Evolutionary conservation across 1,140 invertebrate genomes (phyloP).

Genomic region (Nephila pilipes): DNA sequence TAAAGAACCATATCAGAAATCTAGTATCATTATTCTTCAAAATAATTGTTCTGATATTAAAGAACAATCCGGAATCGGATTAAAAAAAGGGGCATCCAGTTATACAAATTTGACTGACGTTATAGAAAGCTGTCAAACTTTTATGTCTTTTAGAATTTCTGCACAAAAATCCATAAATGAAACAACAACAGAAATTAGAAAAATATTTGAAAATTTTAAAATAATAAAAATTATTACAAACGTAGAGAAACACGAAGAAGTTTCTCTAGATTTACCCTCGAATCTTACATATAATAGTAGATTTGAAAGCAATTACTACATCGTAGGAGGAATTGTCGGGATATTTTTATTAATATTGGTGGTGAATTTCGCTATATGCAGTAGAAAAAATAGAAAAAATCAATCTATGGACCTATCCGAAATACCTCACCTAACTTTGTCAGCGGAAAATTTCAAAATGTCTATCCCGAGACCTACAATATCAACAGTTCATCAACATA

Average conservation of each 20-base stretch:
- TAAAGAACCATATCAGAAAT: not conserved
- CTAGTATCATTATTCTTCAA: not conserved
- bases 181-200: not conserved
- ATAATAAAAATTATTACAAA: not conserved
- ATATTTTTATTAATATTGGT: not conserved
- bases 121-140: not conserved
- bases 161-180: not conserved
- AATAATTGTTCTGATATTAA: constrained; percentile 12
- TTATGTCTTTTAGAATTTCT: not conserved
- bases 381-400: not conserved
- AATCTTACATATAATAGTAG: not conserved
- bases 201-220: not conserved
- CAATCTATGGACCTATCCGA: not conserved
- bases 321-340: not conserved
- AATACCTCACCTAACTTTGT: not conserved
- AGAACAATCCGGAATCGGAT: not conserved
- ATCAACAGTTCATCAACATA: constrained; percentile 4
- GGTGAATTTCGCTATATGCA: not conserved
- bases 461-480: not conserved
- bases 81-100: not conserved
- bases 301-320: not conserved
- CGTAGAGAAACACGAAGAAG: not conserved
- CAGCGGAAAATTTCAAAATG: constrained; percentile 21
- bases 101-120: not conserved
- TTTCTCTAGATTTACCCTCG: not conserved